A percentile compares a stretch with the other conserved stretches of the same genome.
phyloP scores from a whole-genome alignment of 1,140 invertebrate genomes.

The Aphaenogaster floridana region DNA sequence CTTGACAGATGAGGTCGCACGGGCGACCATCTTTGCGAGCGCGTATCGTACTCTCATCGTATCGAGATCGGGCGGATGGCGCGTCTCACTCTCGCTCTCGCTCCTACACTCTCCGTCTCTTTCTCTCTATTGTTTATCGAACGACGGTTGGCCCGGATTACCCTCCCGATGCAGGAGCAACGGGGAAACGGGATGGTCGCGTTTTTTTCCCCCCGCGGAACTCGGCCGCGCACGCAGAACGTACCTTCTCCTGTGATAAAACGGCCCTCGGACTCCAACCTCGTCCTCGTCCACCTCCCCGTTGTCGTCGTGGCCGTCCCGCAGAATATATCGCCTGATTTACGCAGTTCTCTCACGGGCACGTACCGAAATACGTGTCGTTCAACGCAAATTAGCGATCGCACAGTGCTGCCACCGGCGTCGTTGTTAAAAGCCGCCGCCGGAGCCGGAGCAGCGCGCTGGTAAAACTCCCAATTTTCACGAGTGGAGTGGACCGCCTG shows the following conservation, averaged over 20 bases:
- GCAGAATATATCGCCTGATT: constrained; percentile 61
- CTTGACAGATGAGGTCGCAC: constrained; percentile 79
- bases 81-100: constrained; percentile 40
- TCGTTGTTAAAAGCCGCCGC: constrained; percentile 14
- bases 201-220: neutral
- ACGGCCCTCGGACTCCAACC: neutral
- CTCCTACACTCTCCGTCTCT: neutral
- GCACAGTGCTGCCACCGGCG: constrained; percentile 78
- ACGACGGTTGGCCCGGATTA: constrained; percentile 20
- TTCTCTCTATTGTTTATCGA: constrained; percentile 13
- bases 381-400: constrained; percentile 76
- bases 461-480: constrained; percentile 13
- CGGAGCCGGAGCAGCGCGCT: constrained; percentile 1
- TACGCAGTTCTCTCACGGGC: constrained; percentile 76
- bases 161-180: neutral
- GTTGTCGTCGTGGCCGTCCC: neutral
- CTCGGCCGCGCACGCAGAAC: neutral
- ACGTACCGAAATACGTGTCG: constrained; percentile 78
- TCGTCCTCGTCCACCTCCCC: neutral
- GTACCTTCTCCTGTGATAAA: constrained; percentile 35
- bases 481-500: neutral
- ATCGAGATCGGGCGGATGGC: constrained; percentile 21
- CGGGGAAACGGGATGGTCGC: neutral
- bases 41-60: constrained; percentile 21
- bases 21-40: constrained; percentile 77